phyloP scores from a whole-genome alignment of 2,113 vertebrate species.

The Corythoichthys intestinalis region DNA sequence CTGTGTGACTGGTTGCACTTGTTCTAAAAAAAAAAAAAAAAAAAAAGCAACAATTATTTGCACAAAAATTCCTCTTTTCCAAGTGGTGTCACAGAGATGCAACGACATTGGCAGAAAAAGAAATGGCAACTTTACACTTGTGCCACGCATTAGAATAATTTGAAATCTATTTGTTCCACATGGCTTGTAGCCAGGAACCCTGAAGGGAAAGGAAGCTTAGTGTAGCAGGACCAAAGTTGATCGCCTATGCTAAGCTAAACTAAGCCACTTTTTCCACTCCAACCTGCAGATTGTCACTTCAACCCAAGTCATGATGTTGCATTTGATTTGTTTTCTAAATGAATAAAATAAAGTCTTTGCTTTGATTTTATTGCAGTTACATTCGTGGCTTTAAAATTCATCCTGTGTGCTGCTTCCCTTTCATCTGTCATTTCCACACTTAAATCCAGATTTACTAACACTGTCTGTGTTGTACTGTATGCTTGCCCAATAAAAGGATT shows the following conservation, averaged over 20 bases:
- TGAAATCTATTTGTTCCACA: not conserved
- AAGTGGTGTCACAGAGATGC: not conserved
- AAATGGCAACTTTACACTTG: not conserved
- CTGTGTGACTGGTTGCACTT: too few relatives aligned
- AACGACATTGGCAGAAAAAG: not conserved
- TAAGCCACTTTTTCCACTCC: conserved; percentile 2
- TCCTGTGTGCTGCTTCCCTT: not conserved
- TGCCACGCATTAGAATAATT: not conserved
- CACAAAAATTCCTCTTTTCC: not conserved
- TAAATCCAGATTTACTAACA: conserved; percentile 50
- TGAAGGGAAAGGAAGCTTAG: not conserved
- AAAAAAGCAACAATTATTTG: too few relatives aligned
- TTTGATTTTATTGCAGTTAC: not conserved
- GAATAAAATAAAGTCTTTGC: not conserved
- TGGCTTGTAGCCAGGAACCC: not conserved
- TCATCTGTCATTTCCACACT: conserved; percentile 5
- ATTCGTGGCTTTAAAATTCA: not conserved
- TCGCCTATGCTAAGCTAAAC: not conserved
- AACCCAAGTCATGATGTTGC: not conserved
- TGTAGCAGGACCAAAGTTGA: not conserved
- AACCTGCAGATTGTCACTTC: not conserved
- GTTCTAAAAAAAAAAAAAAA: too few relatives aligned
- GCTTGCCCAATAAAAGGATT: conserved; percentile 31
- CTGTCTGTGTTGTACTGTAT: conserved; percentile 13
- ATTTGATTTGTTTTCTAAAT: not conserved